Evolutionary conservation across 2,797 vertebrate species (phyloP).

Genomic region (Peromyscus aztecus): DNA sequence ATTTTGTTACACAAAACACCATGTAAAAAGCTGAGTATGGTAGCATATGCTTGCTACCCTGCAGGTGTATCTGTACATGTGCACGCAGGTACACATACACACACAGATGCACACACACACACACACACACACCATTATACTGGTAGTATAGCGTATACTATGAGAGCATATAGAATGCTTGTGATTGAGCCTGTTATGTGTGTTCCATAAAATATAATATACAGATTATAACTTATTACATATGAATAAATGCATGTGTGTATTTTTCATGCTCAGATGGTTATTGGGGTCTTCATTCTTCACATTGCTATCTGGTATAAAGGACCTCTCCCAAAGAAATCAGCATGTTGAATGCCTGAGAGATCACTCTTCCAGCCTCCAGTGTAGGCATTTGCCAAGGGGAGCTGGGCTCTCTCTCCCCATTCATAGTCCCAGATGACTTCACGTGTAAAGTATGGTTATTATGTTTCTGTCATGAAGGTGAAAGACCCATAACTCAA

Average conservation of each 20-base stretch:
- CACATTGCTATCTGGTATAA: constrained; percentile 60
- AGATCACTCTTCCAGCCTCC: constrained; percentile 43
- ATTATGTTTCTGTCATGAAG: constrained; percentile 83
- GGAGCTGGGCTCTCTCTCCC: constrained; percentile 1
- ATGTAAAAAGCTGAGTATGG: neutral
- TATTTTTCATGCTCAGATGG: neutral
- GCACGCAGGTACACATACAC: too few species aligned
- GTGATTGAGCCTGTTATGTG: neutral
- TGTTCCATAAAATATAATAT: neutral
- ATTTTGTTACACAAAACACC: neutral
- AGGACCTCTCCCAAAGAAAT: constrained; percentile 15
- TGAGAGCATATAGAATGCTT: neutral
- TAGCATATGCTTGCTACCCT: neutral
- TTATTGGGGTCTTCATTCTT: constrained; percentile 22
- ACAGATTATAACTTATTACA: neutral
- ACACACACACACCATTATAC: neutral
- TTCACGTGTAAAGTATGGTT: constrained; percentile 72
- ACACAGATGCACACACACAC: neutral
- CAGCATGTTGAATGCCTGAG: neutral
- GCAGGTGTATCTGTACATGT: too few species aligned
- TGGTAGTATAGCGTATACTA: neutral
- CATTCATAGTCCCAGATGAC: constrained; percentile 50
- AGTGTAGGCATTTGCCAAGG: constrained; percentile 50
- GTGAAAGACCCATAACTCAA: constrained; percentile 82
- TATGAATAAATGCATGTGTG: neutral